Evolutionary conservation across 2,888 invertebrate species (phyloP).

Genomic region (Harmothoe impar): DNA sequence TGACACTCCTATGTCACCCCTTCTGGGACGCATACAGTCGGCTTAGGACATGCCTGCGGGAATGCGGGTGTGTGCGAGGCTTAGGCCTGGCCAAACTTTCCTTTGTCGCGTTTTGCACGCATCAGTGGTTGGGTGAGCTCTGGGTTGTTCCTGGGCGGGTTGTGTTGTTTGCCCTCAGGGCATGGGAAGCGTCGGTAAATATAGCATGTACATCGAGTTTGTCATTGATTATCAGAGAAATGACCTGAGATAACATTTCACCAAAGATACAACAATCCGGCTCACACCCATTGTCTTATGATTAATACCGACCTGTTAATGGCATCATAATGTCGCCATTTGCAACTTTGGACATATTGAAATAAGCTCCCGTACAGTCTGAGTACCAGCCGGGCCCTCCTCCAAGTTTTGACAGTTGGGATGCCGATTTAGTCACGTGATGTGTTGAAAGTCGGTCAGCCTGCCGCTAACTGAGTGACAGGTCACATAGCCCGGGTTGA

Average conservation of each 20-base stretch:
- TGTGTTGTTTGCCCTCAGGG: neutral
- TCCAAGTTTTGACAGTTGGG: constrained; percentile 37
- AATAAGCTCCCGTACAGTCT: neutral
- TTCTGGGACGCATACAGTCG: neutral
- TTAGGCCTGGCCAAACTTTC: neutral
- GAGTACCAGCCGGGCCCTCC: neutral
- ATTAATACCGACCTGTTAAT: neutral
- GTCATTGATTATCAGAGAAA: no score
- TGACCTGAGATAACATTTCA: no score
- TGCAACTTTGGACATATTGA: neutral
- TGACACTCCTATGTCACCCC: neutral
- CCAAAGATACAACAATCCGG: no score
- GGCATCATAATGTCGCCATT: neutral
- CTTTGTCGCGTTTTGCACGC: neutral
- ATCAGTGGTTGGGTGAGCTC: neutral
- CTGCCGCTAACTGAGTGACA: neutral
- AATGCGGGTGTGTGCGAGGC: neutral
- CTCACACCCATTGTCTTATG: no score
- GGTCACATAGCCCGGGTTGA: neutral
- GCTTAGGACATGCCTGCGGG: no score
- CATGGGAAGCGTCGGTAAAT: neutral
- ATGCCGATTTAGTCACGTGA: neutral
- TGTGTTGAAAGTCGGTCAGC: neutral
- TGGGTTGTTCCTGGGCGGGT: no score
- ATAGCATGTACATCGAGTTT: no score